These are phyloP conservation scores for Catocala nupta DNA, from an alignment of 2,888 invertebrate species.

Conservation along the genomic window DNA sequence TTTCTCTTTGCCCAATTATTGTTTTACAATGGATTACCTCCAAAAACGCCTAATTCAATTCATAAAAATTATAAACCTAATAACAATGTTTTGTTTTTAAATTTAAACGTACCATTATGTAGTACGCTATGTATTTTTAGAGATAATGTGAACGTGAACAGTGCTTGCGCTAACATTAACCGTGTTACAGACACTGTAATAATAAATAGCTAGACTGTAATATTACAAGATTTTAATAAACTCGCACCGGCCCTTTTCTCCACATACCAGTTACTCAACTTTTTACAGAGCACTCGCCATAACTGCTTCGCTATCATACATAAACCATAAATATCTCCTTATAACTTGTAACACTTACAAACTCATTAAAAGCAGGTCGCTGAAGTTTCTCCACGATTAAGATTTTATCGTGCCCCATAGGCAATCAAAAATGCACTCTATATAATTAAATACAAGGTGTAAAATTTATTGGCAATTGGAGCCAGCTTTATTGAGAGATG, in stretches of 20 bases:
- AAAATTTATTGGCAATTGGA: neutral
- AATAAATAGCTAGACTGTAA: no score
- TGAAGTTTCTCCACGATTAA: conserved; percentile 48
- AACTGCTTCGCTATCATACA: conserved; percentile 4
- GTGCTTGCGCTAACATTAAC: no score
- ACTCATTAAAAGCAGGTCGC: conserved; percentile 43
- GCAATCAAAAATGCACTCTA: conserved; percentile 12
- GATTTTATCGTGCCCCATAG: neutral
- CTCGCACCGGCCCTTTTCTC: neutral
- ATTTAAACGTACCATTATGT: no score
- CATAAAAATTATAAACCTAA: no score
- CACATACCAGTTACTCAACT: conserved; percentile 11
- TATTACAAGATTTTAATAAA: neutral
- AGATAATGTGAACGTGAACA: no score
- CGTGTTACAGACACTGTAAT: no score
- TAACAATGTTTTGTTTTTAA: no score
- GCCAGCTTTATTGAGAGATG: conserved; percentile 1
- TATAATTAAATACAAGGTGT: neutral
- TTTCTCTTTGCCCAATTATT: no score
- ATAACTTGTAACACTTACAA: conserved; percentile 37
- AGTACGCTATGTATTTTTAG: no score
- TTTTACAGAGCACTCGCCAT: neutral
- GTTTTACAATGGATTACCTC: no score
- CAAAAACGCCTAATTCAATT: no score
- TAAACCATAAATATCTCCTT: conserved; percentile 21